Conservation (phyloP, 1,140 invertebrate species). For the Aphis craccivora region DNA sequence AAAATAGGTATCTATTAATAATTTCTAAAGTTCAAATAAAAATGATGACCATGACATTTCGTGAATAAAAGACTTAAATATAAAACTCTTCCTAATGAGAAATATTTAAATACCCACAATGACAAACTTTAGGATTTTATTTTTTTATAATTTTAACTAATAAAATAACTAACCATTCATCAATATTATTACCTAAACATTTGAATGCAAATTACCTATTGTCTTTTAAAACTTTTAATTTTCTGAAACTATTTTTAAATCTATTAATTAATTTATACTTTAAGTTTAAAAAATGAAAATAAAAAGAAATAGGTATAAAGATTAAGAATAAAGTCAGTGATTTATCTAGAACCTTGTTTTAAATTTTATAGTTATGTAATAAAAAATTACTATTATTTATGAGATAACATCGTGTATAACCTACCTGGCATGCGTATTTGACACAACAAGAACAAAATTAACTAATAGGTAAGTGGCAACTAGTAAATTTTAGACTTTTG, state of each 20-base stretch:
- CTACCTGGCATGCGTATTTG: neutral
- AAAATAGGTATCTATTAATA: constrained; percentile 11
- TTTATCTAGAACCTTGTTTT: neutral
- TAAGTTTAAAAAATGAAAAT: neutral
- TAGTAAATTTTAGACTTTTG: neutral
- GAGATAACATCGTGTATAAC: neutral
- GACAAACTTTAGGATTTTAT: neutral
- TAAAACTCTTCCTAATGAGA: neutral
- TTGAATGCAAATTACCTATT: neutral
- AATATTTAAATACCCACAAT: constrained; percentile 3
- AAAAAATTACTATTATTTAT: neutral
- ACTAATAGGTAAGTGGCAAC: neutral
- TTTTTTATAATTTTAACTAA: neutral
- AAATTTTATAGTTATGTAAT: neutral
- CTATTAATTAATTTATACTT: neutral
- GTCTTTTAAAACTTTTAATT: neutral
- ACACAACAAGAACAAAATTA: neutral
- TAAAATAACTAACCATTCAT: neutral
- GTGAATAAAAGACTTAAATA: neutral
- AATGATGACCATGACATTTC: constrained; percentile 10
- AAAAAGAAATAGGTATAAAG: neutral
- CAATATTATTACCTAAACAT: neutral
- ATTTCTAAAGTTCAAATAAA: constrained; percentile 20
- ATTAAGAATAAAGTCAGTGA: neutral
- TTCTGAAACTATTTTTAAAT: neutral